Percentiles rank a stretch among this genome's conserved stretches.
phyloP scores from a whole-genome alignment of 2,113 vertebrate species.

The Prunella himalayana region DNA sequence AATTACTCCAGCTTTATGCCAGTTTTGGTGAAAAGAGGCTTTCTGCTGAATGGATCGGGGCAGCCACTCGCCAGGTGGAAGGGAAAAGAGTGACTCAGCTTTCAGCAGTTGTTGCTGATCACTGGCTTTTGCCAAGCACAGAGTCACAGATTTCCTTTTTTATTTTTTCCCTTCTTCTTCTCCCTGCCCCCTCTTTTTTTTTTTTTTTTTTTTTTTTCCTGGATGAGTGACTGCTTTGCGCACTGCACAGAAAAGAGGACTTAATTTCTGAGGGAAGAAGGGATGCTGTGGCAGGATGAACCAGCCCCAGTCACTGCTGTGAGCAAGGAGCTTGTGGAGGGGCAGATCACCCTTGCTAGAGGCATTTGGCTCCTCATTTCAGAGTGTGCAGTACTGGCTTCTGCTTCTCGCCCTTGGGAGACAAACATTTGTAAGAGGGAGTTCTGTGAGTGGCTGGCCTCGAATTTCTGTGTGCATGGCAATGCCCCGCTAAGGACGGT shows the following conservation, averaged over 20 bases:
- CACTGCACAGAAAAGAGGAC: neutral
- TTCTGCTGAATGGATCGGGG: conserved; percentile 28
- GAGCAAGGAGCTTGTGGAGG: neutral
- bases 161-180: accelerated
- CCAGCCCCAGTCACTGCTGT: neutral
- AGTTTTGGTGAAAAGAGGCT: conserved; percentile 12
- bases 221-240: neutral
- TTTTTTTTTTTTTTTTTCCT: neutral
- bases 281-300: neutral
- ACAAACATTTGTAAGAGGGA: neutral
- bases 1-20: conserved; percentile 40
- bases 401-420: neutral
- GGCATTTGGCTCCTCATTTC: neutral
- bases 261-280: neutral
- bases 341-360: neutral
- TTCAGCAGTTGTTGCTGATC: neutral
- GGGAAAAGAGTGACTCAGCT: conserved; percentile 51
- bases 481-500: neutral
- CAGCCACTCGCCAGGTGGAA: conserved; percentile 40
- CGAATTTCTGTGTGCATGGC: accelerated
- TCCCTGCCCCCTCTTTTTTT: too few relatives aligned
- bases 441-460: neutral
- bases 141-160: neutral
- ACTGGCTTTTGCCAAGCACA: neutral
- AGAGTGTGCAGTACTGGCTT: neutral